Evolutionary conservation across 2,888 invertebrate genomes (phyloP), one percentile per base, ranked within the genome.

Genomic region (Drosophila sordidula): DNA sequence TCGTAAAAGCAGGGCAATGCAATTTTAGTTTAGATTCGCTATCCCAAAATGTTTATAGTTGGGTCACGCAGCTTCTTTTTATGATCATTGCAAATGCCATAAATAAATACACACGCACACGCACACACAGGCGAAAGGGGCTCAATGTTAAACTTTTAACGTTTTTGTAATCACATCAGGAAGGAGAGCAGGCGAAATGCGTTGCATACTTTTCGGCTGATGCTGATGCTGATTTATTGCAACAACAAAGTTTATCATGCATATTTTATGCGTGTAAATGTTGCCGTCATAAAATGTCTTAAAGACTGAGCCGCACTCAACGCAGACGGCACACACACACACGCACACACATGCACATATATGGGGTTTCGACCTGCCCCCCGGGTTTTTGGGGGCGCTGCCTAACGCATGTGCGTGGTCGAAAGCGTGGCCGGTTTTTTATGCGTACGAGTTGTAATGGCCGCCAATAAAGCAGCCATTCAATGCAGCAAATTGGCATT

Each of bases 261-360:
- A 87, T 90, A 89, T 89, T 89, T 89, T 80, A 89, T 89, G 87
- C 75, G 75, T 78, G 83, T 89, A 89, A 89, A 88, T 90, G 87
- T 80, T 72, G 81, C 83, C 84, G 73, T 87, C 89, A 89, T 89
- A 89, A 88, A 82, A 82, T 74, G 75, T 62, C 77, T 75, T 75
- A 70, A 78, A 73, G 78, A 75, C 75, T 58, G 36, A 52, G 51
- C 64, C 42, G 56, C 45, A 29, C 58, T 2, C 55, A 38, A 29
- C 29, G 9, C 29, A 29, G 29, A 9, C 46, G 39, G 8, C 38
- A 44, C 45, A 52, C 36, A 9, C 29, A 18, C 18, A 55, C 16
- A 39, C 16, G 16, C 56, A 22, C 39, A 52, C 54, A 45, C 39
- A 41, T n/a, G 42, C 22, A 29, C 45, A 66, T 16, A 50, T 16